phyloP scores from a whole-genome alignment of 2,113 vertebrate genomes.

The Myrmecophaga tridactyla region DNA sequence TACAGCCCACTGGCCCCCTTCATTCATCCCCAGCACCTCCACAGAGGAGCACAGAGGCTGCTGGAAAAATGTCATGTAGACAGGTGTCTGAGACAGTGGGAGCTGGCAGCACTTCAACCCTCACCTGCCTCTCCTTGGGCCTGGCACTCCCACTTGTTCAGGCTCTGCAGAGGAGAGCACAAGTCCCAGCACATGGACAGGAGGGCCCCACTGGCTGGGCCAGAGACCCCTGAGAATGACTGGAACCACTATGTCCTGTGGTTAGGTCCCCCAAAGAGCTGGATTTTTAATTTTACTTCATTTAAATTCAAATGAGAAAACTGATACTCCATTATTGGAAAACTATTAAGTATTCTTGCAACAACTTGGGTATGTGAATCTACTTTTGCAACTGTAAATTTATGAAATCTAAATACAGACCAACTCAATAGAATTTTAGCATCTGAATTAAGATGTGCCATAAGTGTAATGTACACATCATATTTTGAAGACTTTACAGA shows the following conservation, averaged over 20 bases:
- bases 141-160: neutral
- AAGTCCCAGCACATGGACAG: too few species aligned
- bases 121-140: neutral
- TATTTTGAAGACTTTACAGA: neutral
- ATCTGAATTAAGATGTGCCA: neutral
- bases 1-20: neutral
- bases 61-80: neutral
- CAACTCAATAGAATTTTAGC: neutral
- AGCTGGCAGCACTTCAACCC: neutral
- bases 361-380: neutral
- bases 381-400: neutral
- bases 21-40: neutral
- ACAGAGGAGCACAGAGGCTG: fast-evolving
- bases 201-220: neutral
- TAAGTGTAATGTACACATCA: neutral
- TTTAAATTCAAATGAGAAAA: neutral
- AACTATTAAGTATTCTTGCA: neutral
- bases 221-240: neutral
- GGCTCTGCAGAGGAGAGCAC: neutral
- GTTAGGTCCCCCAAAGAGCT: neutral
- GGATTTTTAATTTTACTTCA: neutral
- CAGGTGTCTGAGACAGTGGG: neutral
- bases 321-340: neutral
- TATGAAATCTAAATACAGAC: neutral
- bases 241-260: fast-evolving